Evolutionary conservation across 2,888 invertebrate species (phyloP), one percentile per base, ranked within the genome.

Genomic region (Drosophila hamatofila): DNA sequence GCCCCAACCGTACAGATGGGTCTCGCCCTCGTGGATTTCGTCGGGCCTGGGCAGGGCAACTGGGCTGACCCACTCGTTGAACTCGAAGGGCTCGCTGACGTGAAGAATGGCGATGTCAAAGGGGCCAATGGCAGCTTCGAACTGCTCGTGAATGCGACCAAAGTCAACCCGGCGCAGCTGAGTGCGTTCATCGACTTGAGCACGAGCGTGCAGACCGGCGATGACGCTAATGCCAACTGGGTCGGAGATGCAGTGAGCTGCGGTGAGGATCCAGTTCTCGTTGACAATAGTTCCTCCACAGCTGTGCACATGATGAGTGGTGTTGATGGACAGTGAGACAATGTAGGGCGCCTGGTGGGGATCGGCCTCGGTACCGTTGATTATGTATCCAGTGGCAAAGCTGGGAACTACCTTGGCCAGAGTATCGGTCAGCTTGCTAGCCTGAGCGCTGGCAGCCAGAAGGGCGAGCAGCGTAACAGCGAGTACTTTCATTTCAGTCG

Each of bases 91-190:
- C 44, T 80, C 57, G 25, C 75, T 79, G 8, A 91, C 79, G 71
- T 90, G 90, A 62, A 95, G 78, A 3, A 95, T 60, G 30, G 94
- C 95, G 75, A 95, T 94, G 79, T 95, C 95, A 75, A 94, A 93
- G 67, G 93, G 93, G 16, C 92, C 93, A n/a, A 93, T 92, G 3
- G 91, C 91, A 16, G 93, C 93, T 39, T 12, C 23, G 70, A 79
- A 92, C 2, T 33, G 1, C 35, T 87, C 84, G 70, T 94, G 93
- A 2, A 92, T 79, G 25, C 88, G 78, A 27, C 90, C 83, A 21
- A 81, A 89, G 6, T 80, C 83, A 12, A 93, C 83, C 2, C 56
- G 30, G 41, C 91, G 89, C 0, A 75, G 67, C 75, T 92, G 92
- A 8, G 89, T 85, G 2, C 66, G 76, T 4, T 87, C 78, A 35